These are phyloP conservation scores for Poecilobothrus nobilitatus DNA, from an alignment of 2,888 invertebrate species.

Conservation along the genomic window DNA sequence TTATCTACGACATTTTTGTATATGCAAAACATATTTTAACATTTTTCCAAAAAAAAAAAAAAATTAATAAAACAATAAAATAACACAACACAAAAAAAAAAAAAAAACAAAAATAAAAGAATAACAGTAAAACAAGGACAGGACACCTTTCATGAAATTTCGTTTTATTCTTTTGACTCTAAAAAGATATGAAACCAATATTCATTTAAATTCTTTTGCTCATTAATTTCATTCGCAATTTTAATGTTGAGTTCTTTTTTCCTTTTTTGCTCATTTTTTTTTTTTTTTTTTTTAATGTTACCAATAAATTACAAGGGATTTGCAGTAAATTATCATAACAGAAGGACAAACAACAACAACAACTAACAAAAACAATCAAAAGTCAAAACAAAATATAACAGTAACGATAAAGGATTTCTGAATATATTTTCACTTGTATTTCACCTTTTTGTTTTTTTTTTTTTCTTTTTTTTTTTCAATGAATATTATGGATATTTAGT, in stretches of 20 bases:
- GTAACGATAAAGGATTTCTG: background rate
- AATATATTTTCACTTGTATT: background rate
- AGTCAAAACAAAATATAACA: background rate
- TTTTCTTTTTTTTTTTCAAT: background rate
- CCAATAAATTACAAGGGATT: constrained; percentile 3
- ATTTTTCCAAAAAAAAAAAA: no score
- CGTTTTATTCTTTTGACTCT: background rate
- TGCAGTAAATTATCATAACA: background rate
- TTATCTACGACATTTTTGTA: no score
- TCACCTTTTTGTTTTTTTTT: background rate
- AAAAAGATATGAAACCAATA: background rate
- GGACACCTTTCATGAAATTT: constrained; percentile 6
- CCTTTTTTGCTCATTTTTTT: no score
- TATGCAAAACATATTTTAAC: no score
- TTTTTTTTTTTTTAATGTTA: background rate
- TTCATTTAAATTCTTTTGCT: constrained; percentile 4
- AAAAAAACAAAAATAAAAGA: no score
- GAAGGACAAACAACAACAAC: background rate
- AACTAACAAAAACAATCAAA: background rate
- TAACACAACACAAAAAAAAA: no score
- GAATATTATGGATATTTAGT: no score
- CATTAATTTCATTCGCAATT: constrained; percentile 2
- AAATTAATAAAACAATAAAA: no score
- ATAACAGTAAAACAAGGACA: background rate
- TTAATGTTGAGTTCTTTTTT: background rate